Evolutionary conservation across 2,113 vertebrate species (phyloP).

Genomic region (Muntiacus reevesi): DNA sequence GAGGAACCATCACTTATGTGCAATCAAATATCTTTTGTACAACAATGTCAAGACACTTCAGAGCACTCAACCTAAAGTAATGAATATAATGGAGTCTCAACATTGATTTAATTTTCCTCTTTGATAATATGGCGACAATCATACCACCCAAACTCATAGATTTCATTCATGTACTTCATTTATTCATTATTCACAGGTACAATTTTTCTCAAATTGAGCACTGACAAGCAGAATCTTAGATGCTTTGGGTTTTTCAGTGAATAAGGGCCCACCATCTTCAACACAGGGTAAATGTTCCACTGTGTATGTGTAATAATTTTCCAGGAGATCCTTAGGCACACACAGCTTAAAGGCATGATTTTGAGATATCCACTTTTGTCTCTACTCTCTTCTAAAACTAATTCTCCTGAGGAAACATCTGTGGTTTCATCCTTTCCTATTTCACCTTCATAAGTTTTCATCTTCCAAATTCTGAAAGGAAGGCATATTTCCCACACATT

Average conservation of each 20-base stretch:
- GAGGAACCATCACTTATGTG: not conserved
- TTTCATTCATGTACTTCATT: not conserved
- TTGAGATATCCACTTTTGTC: not conserved
- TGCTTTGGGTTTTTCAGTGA: not conserved
- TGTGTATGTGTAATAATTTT: not conserved
- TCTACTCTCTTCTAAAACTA: not conserved
- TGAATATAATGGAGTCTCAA: slow-evolving; percentile 1
- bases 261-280: not conserved
- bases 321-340: not conserved
- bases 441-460: not conserved
- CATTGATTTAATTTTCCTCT: not conserved
- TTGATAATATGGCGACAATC: not conserved
- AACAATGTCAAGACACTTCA: slow-evolving; percentile 8
- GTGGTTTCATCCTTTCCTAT: not conserved
- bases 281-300: not conserved
- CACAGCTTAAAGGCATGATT: not conserved
- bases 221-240: not conserved
- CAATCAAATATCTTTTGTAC: slow-evolving; percentile 1
- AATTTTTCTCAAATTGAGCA: not conserved
- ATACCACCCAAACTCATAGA: not conserved
- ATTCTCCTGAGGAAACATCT: not conserved
- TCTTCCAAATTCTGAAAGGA: not conserved
- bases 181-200: not conserved
- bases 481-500: not conserved
- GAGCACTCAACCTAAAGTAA: not conserved